Conservation (phyloP, 2,888 invertebrate species). For the Dexiosoma caninum region DNA sequence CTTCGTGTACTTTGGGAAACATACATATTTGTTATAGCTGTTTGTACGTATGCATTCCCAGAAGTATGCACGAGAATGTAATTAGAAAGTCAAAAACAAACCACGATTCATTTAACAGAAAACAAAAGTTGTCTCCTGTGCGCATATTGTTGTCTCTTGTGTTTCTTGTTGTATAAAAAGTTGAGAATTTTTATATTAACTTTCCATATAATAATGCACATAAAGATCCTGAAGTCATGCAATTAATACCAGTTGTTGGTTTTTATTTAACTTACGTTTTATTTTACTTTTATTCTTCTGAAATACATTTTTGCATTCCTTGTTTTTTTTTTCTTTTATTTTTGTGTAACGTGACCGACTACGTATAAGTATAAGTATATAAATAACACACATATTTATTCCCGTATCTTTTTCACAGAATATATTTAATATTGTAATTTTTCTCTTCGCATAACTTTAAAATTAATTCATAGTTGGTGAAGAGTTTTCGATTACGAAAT, state of each 20-base stretch:
- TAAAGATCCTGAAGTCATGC: constrained; percentile 47
- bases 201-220: constrained; percentile 22
- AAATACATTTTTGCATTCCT: background rate
- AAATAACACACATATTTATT: no score
- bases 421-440: no score
- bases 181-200: constrained; percentile 17
- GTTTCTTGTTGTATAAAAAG: constrained; percentile 6
- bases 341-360: background rate
- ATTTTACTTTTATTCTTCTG: background rate
- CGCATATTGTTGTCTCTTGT: background rate
- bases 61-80: background rate
- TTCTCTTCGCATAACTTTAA: no score
- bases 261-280: constrained; percentile 8
- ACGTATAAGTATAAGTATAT: no score
- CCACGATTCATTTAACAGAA: constrained; percentile 48
- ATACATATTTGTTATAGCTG: no score
- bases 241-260: constrained; percentile 55
- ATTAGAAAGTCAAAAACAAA: constrained; percentile 54
- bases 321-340: background rate
- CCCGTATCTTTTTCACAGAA: no score
- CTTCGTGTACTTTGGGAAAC: no score
- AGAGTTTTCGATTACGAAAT: no score
- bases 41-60: no score
- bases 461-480: no score
- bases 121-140: constrained; percentile 49